Evolutionary conservation across 2,888 invertebrate species (phyloP).

Genomic region (Cylloceria caligata): DNA sequence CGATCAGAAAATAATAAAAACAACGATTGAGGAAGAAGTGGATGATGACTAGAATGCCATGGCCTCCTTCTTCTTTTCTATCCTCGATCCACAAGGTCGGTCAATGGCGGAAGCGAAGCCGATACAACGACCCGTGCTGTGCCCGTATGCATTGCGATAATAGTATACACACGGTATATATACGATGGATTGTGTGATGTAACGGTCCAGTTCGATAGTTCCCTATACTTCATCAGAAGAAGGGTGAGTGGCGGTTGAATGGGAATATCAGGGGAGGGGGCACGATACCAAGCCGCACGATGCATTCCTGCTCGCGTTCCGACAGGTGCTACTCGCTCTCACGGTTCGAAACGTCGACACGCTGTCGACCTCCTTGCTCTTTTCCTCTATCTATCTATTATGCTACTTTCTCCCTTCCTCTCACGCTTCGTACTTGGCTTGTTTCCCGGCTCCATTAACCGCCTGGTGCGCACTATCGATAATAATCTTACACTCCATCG

Average conservation of each 20-base stretch:
- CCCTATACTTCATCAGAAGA: slow-evolving; percentile 19
- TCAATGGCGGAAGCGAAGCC: slow-evolving; percentile 48
- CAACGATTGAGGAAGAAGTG: slow-evolving; percentile 37
- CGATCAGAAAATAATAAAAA: slow-evolving; percentile 47
- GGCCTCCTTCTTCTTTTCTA: neutral
- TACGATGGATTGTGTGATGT: slow-evolving; percentile 50
- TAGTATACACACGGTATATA: neutral
- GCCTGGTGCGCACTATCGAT: slow-evolving; percentile 75
- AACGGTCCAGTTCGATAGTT: slow-evolving; percentile 55
- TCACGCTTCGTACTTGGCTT: slow-evolving; percentile 61
- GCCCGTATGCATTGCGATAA: slow-evolving; percentile 37
- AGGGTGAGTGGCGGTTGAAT: slow-evolving; percentile 59
- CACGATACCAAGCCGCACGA: slow-evolving; percentile 44
- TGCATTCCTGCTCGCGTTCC: slow-evolving; percentile 67
- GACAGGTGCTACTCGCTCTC: slow-evolving; percentile 73
- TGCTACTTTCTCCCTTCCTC: slow-evolving; percentile 32
- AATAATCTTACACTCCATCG: slow-evolving; percentile 77
- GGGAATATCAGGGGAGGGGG: slow-evolving; percentile 54
- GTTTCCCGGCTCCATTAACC: slow-evolving; percentile 72
- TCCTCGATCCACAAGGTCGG: slow-evolving; percentile 52
- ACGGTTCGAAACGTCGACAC: slow-evolving; percentile 70
- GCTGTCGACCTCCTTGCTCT: slow-evolving; percentile 66
- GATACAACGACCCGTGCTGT: slow-evolving; percentile 46
- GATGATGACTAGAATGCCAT: neutral
- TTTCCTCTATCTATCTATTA: slow-evolving; percentile 29